Evolutionary conservation across 1,140 invertebrate species (phyloP).

Genomic region (Carcinoscorpius rotundicauda): DNA sequence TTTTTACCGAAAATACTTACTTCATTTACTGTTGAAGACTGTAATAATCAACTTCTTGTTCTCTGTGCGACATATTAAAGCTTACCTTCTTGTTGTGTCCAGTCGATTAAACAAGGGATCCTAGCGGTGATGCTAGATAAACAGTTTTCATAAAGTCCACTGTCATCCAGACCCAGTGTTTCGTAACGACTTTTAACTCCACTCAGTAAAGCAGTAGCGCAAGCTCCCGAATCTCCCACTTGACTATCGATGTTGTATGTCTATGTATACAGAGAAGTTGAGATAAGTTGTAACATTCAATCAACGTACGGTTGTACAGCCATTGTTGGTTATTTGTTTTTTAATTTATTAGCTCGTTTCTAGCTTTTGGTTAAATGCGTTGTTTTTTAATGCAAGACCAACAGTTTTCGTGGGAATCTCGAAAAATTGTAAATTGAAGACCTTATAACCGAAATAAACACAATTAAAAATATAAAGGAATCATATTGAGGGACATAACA

Average conservation of each 20-base stretch:
- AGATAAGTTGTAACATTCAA: too few relatives aligned
- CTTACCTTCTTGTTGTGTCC: slow-evolving; percentile 58
- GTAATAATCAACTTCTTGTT: slow-evolving; percentile 77
- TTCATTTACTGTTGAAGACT: slow-evolving; percentile 68
- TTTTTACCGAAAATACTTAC: slow-evolving; percentile 63
- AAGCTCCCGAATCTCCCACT: slow-evolving; percentile 77
- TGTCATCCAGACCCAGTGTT: slow-evolving; percentile 59
- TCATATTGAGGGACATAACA: too few relatives aligned
- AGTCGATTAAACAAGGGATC: slow-evolving; percentile 49
- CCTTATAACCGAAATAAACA: too few relatives aligned
- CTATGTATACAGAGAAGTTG: slow-evolving; percentile 36
- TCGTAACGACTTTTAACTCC: slow-evolving; percentile 75
- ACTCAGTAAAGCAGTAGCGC: slow-evolving; percentile 71
- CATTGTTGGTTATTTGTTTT: too few relatives aligned
- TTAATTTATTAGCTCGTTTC: too few relatives aligned
- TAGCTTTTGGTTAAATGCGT: too few relatives aligned
- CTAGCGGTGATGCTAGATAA: slow-evolving; percentile 43
- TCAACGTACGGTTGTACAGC: too few relatives aligned
- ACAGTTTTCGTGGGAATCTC: too few relatives aligned
- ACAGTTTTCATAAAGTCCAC: slow-evolving; percentile 45
- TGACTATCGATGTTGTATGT: slow-evolving; percentile 78
- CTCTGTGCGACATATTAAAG: slow-evolving; percentile 53
- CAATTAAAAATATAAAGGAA: too few relatives aligned
- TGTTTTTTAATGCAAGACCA: too few relatives aligned
- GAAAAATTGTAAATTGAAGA: too few relatives aligned